Evolutionary conservation across 2,113 vertebrate genomes (phyloP), one percentile per base, ranked within the genome.

Genomic region (Indicator indicator): DNA sequence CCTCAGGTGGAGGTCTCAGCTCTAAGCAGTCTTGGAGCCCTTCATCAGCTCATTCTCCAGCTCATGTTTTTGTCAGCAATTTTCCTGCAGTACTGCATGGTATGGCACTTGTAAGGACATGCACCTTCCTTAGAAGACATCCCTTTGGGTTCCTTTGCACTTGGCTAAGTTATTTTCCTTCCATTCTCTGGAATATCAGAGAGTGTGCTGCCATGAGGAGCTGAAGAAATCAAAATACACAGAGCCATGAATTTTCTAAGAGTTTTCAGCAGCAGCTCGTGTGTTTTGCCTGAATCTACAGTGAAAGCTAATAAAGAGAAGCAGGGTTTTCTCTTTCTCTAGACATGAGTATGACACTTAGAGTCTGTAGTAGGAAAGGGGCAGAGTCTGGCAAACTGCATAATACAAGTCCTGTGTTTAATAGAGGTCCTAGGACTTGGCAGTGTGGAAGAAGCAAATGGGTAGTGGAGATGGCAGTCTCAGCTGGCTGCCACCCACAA

Each of bases 31-130:
- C 64, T 21, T 64, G 13, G 30, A 52, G 33, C 17, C 28, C 18
- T 7, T 59, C 65, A 6, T 5, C 23, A 36, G 24, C 36, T 86
- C 24, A 1, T 58, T 32, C 60, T 59, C 7, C 69, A 80, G 9
- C 8, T 21, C 16, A 2, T 0, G 0, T 24, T 33, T 88, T 27
- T 33, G 19, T 27, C 38, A 54, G 26, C 0, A 0, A 2, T n/a
- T 48, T 81, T n/a, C 54, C 9, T 5, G 2, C 8, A 7, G 36
- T 17, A 6, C n/a, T 52, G 33, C 56, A 3, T 12, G 30, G 9
- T 18, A 18, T 5, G 40, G 6, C 0, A 3, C 17, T 72, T 76
- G 52, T 24, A 38, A 67, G 48, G 79, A 67, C 24, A n/a, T 0
- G 1, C 36, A 46, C 18, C 16, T 52, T 59, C 0, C 0, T 9